Evolutionary conservation across 2,888 invertebrate species (phyloP).

Genomic region (Melitaea athalia): DNA sequence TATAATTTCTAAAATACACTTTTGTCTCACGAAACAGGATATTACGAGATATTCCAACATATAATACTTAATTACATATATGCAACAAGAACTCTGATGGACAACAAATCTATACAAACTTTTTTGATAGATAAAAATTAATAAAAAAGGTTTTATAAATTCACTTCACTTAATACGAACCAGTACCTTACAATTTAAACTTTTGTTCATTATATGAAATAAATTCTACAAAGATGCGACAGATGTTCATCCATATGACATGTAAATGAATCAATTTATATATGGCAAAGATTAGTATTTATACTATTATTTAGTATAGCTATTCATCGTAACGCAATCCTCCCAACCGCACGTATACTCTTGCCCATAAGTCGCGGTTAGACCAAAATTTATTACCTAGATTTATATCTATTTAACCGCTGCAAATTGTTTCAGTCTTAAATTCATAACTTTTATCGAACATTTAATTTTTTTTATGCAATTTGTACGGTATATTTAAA

Average conservation of each 20-base stretch:
- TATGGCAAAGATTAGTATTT: slow-evolving; percentile 1
- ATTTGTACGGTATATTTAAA: background rate
- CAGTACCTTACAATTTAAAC: background rate
- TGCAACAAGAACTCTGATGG: too few relatives aligned
- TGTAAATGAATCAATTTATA: background rate
- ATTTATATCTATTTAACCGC: slow-evolving; percentile 26
- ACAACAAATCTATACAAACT: too few relatives aligned
- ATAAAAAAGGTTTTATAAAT: too few relatives aligned
- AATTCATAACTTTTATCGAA: slow-evolving; percentile 10
- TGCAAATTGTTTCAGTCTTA: slow-evolving; percentile 17
- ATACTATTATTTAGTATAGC: slow-evolving; percentile 16
- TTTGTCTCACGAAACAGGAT: too few relatives aligned
- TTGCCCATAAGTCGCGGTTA: slow-evolving; percentile 27
- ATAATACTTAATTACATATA: too few relatives aligned
- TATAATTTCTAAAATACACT: too few relatives aligned
- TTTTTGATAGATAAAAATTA: too few relatives aligned
- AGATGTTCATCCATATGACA: background rate
- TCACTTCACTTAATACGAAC: too few relatives aligned
- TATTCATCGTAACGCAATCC: slow-evolving; percentile 20
- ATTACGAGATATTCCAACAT: too few relatives aligned
- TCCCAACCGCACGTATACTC: slow-evolving; percentile 21
- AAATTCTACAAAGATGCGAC: background rate
- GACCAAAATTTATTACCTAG: slow-evolving; percentile 24
- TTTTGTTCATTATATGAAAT: background rate
- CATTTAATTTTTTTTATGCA: background rate